phyloP scores from a whole-genome alignment of 2,797 vertebrate species.

The Cryptoblepharus egeriae region DNA sequence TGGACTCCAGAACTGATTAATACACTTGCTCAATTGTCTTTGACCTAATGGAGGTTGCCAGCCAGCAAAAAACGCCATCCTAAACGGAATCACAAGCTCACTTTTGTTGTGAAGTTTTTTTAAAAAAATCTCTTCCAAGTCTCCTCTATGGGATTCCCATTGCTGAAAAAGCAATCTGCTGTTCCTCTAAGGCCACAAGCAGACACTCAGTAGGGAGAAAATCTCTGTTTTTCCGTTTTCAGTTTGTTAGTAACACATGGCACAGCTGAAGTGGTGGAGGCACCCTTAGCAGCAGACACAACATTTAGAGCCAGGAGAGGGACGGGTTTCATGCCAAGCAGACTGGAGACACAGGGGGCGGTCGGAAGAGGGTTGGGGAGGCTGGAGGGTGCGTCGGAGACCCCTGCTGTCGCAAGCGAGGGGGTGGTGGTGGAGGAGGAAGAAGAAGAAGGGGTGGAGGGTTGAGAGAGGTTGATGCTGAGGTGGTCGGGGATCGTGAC shows the following conservation, averaged over 20 bases:
- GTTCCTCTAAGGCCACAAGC: slow-evolving; percentile 61
- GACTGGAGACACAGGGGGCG: slow-evolving; percentile 95
- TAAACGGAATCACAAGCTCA: slow-evolving; percentile 76
- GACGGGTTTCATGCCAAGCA: slow-evolving; percentile 97
- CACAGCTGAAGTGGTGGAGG: slow-evolving; percentile 76
- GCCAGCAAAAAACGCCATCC: slow-evolving; percentile 63
- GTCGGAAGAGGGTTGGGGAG: slow-evolving; percentile 91
- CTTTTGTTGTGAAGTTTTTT: slow-evolving; percentile 69
- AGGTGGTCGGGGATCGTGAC: slow-evolving; percentile 93
- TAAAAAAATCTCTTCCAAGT: slow-evolving; percentile 65
- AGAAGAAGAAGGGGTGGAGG: slow-evolving; percentile 89
- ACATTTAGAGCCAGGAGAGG: slow-evolving; percentile 98
- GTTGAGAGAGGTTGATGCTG: slow-evolving; percentile 90
- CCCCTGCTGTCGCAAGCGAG: slow-evolving; percentile 89
- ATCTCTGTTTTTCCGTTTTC: slow-evolving; percentile 93
- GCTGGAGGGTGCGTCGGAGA: slow-evolving; percentile 89
- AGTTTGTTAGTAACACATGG: slow-evolving; percentile 86
- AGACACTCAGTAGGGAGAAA: slow-evolving; percentile 90
- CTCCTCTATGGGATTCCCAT: slow-evolving; percentile 52
- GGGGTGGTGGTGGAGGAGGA: slow-evolving; percentile 86
- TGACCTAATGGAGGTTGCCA: slow-evolving; percentile 66
- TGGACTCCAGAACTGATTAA: slow-evolving; percentile 31
- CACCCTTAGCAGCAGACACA: slow-evolving; percentile 80
- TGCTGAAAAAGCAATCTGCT: slow-evolving; percentile 48
- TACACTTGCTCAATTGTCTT: slow-evolving; percentile 42